Base-by-base conservation (phyloP, 2,797 vertebrate species). In the Cirrhinus molitorella region DNA sequence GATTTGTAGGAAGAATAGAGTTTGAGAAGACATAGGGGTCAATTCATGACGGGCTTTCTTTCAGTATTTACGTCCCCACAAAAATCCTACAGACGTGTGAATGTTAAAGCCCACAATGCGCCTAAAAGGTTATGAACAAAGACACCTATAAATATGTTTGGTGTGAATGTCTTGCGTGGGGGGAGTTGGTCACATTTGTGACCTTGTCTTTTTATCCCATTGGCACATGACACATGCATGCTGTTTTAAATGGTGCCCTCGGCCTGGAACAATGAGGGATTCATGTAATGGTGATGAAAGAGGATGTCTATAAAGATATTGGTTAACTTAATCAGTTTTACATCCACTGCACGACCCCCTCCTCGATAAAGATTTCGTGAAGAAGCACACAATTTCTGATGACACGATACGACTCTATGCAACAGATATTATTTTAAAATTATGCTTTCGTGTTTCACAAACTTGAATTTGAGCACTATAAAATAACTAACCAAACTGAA, bases 201-300 rank as follows among this genome's bases (percentile, higher is more conserved):
- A 81, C 68, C 51, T 49, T 73, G 53, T 63, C 12, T 72, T 63
- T 49, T 77, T 77, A 31, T 47, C 55, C 40, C 23, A 59, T 49
- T 81, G 53, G 23, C 53, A 72, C 76, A 51, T n/a, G 13, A 65
- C 43, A 34, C 34, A 45, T 31, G 57, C 16, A 31, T 51, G 1
- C 12, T 0, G 6, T 47, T n/a, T 45, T 45, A 57, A 80, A 80
- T 34, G 16, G 63, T 66, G 21, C 8, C 21, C 17, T 67, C 16
- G 49, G n/a, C 14, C 6, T 31, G 34, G 16, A 47, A 81, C 55
- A 81, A 34, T 55, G 23, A 8, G 23, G 12, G 31, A 71, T 57
- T 45, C 23, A 43, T 19, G 79, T 40, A 21, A 55, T 16, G n/a
- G 17, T 57, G 49, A 70, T 57, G 37, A 55, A 43, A 71, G 12